A percentile compares a stretch with the other conserved stretches of the same genome.
phyloP scores from a whole-genome alignment of 2,797 vertebrate species.

The Fistularia tabacaria region DNA sequence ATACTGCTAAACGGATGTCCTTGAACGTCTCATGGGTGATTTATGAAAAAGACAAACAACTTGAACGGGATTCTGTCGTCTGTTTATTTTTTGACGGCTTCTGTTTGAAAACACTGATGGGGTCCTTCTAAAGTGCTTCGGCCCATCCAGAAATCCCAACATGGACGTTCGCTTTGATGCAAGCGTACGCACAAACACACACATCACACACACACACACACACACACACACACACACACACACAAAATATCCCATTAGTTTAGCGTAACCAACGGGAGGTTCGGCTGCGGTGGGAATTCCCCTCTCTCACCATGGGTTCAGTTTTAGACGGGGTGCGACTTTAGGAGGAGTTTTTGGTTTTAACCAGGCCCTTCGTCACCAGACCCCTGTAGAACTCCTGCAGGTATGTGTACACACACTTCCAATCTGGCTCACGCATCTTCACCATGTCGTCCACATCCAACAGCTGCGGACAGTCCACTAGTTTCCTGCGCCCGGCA shows the following conservation, averaged over 20 bases:
- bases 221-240: constrained; percentile 4
- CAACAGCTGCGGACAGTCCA: constrained; percentile 97
- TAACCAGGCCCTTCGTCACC: constrained; percentile 99
- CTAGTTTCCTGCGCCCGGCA: constrained; percentile 85
- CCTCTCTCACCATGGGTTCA: constrained; percentile 88
- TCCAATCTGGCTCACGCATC: constrained; percentile 99
- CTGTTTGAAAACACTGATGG: too few relatives aligned
- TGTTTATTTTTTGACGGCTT: too few relatives aligned
- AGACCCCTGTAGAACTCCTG: constrained; percentile 99
- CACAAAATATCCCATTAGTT: constrained; percentile 13
- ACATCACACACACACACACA: constrained; percentile 1
- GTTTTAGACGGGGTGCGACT: constrained; percentile 68
- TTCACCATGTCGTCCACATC: constrained; percentile 99
- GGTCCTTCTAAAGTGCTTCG: too few relatives aligned
- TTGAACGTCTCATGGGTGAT: too few relatives aligned
- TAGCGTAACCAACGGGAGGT: constrained; percentile 30
- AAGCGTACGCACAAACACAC: constrained; percentile 13
- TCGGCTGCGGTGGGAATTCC: constrained; percentile 56
- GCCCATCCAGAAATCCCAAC: constrained; percentile 33
- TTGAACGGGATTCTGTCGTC: too few relatives aligned
- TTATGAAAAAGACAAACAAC: too few relatives aligned
- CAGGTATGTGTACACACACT: constrained; percentile 99
- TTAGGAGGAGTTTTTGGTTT: constrained; percentile 99
- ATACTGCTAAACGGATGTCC: too few relatives aligned
- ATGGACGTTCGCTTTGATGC: constrained; percentile 9